These are phyloP conservation scores for Parotocinclus haroldoi DNA, from an alignment of 2,797 vertebrate species.

Conservation along the genomic window DNA sequence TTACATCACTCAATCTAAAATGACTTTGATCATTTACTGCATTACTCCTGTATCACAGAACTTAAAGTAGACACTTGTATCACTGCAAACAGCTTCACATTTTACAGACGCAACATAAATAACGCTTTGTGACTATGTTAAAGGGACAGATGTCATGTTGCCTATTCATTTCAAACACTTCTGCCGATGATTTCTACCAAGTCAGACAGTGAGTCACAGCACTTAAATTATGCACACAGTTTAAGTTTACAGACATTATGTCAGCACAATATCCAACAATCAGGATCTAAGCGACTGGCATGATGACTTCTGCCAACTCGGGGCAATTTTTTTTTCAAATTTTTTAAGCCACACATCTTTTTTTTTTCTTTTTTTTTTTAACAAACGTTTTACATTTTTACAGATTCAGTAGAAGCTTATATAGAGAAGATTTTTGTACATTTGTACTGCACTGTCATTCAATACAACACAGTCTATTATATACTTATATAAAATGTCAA, in stretches of 20 bases:
- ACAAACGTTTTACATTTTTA: too few relatives aligned
- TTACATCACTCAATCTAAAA: neutral
- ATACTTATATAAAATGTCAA: too few relatives aligned
- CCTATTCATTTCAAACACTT: constrained; percentile 23
- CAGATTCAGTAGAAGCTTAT: too few relatives aligned
- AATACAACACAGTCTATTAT: too few relatives aligned
- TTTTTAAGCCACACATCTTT: too few relatives aligned
- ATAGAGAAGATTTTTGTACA: too few relatives aligned
- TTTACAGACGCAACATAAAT: neutral
- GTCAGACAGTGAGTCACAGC: constrained; percentile 34
- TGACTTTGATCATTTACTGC: too few relatives aligned
- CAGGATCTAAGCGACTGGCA: constrained; percentile 6
- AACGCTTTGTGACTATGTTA: constrained; percentile 17
- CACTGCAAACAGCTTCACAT: neutral
- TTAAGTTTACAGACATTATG: constrained; percentile 21
- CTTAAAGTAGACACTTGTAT: neutral
- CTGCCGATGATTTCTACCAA: constrained; percentile 19
- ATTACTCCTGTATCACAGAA: too few relatives aligned
- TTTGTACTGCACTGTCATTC: too few relatives aligned
- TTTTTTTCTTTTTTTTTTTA: too few relatives aligned
- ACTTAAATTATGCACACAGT: neutral
- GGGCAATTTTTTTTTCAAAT: too few relatives aligned
- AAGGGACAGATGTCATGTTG: constrained; percentile 11
- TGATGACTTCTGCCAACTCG: neutral
- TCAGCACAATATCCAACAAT: constrained; percentile 26